Conservation (phyloP, 1,140 invertebrate species). For the Drosophila simulans region DNA sequence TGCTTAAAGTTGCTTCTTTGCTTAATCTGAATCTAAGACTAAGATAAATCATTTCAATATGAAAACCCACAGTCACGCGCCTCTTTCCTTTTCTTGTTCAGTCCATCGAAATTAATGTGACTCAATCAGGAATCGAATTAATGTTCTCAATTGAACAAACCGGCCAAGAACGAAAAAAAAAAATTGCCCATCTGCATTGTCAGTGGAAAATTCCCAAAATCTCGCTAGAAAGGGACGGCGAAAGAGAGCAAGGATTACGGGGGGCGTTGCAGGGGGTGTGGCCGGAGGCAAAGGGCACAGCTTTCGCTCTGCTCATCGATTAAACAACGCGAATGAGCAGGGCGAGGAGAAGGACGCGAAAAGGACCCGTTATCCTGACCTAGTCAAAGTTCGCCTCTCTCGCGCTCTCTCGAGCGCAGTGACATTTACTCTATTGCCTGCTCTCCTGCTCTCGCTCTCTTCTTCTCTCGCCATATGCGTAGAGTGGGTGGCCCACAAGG, state of each 20-base stretch:
- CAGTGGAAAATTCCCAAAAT: constrained; percentile 74
- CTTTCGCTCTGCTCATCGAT: constrained; percentile 58
- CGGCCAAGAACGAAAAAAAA: background rate
- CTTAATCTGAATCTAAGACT: too few relatives aligned
- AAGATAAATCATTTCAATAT: background rate
- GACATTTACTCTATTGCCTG: constrained; percentile 4
- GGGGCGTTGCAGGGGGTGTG: background rate
- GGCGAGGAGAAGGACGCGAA: background rate
- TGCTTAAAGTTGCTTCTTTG: too few relatives aligned
- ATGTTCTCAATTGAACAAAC: constrained; percentile 20
- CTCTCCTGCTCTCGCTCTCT: background rate
- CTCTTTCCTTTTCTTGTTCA: constrained; percentile 4
- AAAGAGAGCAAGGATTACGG: background rate
- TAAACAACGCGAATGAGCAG: constrained; percentile 53
- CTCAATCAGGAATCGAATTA: constrained; percentile 16
- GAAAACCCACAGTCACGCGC: background rate
- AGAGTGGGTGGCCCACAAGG: background rate
- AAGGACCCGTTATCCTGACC: constrained; percentile 56
- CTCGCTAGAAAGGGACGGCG: background rate
- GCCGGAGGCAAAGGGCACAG: constrained; percentile 15
- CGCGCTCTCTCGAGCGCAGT: constrained; percentile 2
- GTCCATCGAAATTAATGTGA: constrained; percentile 7
- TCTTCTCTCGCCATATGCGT: constrained; percentile 1
- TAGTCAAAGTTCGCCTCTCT: constrained; percentile 53
- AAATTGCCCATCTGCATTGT: constrained; percentile 8